Conservation (phyloP, 2,888 invertebrate genomes). For the Tenodera sinensis region DNA sequence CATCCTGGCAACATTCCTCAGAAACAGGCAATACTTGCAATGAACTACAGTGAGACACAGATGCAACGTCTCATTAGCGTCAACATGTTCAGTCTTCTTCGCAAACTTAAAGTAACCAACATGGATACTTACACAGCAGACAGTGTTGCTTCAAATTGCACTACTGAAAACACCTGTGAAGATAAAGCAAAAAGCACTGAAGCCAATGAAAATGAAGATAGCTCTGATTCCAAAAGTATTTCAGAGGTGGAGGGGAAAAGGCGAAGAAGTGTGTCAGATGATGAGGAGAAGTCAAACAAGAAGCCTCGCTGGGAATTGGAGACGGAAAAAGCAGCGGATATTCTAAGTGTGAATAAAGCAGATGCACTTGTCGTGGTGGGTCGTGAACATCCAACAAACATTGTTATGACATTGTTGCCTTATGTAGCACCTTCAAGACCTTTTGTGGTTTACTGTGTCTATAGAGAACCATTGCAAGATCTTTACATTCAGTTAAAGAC, state of each 20-base stretch:
- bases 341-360: conserved; percentile 58
- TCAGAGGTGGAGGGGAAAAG: conserved; percentile 5
- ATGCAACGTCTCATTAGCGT: conserved; percentile 66
- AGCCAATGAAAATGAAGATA: not conserved
- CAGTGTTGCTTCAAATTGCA: not conserved
- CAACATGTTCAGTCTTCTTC: conserved; percentile 70
- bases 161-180: not conserved
- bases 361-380: conserved; percentile 75
- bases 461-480: conserved; percentile 80
- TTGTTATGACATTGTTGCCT: conserved; percentile 69
- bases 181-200: not conserved
- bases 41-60: conserved; percentile 74
- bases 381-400: conserved; percentile 81
- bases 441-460: conserved; percentile 77
- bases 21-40: conserved; percentile 70
- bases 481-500: conserved; percentile 76
- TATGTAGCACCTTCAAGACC: conserved; percentile 79
- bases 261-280: conserved; percentile 17
- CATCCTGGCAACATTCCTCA: conserved; percentile 80
- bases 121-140: not conserved
- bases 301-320: conserved; percentile 67
- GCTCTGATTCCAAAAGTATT: not conserved
- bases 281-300: conserved; percentile 39
- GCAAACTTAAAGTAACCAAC: conserved; percentile 47
- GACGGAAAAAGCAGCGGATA: conserved; percentile 60